Conservation (phyloP, 2,797 vertebrate genomes). For the Synanceia verrucosa region DNA sequence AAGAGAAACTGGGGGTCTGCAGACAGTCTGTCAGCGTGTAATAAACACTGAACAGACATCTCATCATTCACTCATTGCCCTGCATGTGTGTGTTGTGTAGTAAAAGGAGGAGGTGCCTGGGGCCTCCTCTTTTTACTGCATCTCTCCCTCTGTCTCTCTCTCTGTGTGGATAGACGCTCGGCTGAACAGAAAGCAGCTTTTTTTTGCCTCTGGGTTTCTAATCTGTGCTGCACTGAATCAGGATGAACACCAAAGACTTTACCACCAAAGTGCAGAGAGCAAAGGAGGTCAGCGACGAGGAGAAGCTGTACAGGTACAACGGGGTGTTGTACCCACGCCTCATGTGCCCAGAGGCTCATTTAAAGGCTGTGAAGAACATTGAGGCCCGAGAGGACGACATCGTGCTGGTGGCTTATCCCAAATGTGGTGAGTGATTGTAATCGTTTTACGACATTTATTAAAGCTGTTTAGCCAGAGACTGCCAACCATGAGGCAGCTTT, state of each 20-base stretch:
- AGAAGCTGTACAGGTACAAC: slow-evolving; percentile 76
- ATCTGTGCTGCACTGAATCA: background rate
- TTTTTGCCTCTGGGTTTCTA: background rate
- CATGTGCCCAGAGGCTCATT: slow-evolving; percentile 72
- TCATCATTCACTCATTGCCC: background rate
- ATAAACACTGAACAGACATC: slow-evolving; percentile 13
- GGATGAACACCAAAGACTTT: slow-evolving; percentile 33
- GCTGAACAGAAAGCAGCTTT: background rate
- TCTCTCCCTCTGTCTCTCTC: background rate
- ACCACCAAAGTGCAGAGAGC: slow-evolving; percentile 8
- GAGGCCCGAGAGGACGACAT: slow-evolving; percentile 80
- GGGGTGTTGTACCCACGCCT: slow-evolving; percentile 79
- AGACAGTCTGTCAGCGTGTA: background rate
- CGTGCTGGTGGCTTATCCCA: slow-evolving; percentile 84
- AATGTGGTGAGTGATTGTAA: slow-evolving; percentile 80
- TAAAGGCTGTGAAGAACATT: slow-evolving; percentile 74
- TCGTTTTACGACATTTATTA: background rate
- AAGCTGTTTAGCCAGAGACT: background rate
- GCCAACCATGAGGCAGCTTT: accelerated
- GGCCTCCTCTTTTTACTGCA: slow-evolving; percentile 13
- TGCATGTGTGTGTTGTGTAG: background rate
- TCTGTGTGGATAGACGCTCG: background rate
- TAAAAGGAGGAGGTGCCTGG: slow-evolving; percentile 20
- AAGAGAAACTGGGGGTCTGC: background rate
- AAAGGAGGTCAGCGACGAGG: slow-evolving; percentile 65